Base-by-base conservation (phyloP, 2,113 vertebrate genomes). In the Aegotheles bennettii region DNA sequence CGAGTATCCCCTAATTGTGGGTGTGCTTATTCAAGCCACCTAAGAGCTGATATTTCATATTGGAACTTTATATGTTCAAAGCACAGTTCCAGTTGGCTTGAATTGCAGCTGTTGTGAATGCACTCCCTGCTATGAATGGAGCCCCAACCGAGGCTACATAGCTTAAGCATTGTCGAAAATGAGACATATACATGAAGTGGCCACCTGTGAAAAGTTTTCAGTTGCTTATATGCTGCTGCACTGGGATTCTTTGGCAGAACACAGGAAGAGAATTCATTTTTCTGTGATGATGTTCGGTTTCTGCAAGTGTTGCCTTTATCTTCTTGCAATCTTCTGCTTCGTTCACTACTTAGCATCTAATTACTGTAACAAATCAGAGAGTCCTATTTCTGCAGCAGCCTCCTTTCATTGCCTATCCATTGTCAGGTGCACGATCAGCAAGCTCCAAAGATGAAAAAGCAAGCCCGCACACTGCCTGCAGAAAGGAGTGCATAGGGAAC, bases 151-250 rank as follows among this genome's bases (percentile, higher is more conserved):
- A 90, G 43, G 85, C 90, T 67, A 83, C 96, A 88, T 54, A 70
- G 80, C 93, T 96, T 48, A 68, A 63, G 56, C 51, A 60, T 64
- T 85, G 85, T 75, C 43, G 40, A 88, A 95, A 94, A 92, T 35
- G 83, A 86, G 64, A 85, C 68, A 23, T 6, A 26, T 33, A 51
- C 88, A 54, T 92, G 67, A 92, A 90, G 85, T 92, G 92, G 83
- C 95, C 96, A 95, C 81, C 94, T 96, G 94, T 95, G 93, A 53
- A 93, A 94, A 91, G 83, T 36, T 92, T 88, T 94, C 87, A 90
- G 54, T 92, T 76, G 68, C 83, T 78, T 84, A 42, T 38, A 25
- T 38, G 64, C 82, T 83, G 8, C 50, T 35, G n/a, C 31, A 13
- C 60, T 67, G 90, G 42, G 71, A 90, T 91, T 90, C 54, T 3